These are phyloP conservation scores for Hydrochoerus hydrochaeris DNA, from an alignment of 2,113 vertebrate species.

Conservation along the genomic window DNA sequence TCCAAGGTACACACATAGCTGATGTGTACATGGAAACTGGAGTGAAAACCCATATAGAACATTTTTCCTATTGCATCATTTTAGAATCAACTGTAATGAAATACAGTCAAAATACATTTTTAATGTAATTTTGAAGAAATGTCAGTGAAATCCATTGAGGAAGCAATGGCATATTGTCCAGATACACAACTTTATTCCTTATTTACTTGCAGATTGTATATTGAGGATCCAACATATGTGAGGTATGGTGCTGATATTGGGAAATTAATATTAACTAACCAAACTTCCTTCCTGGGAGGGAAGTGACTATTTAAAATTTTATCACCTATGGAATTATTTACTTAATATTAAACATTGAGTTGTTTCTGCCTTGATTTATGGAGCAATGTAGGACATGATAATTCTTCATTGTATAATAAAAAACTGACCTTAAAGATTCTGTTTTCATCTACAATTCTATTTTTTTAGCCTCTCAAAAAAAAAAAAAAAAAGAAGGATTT, in stretches of 20 bases:
- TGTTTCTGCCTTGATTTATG: not conserved
- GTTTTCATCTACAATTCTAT: not conserved
- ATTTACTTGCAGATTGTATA: not conserved
- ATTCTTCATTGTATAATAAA: slow-evolving; percentile 17
- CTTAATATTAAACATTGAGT: not conserved
- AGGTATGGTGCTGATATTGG: not conserved
- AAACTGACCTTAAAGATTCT: slow-evolving; percentile 3
- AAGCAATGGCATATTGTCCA: not conserved
- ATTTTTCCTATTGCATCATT: not conserved
- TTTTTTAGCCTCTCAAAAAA: not conserved
- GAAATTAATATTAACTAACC: not conserved
- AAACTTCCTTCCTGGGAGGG: not conserved
- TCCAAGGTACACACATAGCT: not conserved
- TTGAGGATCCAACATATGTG: not conserved
- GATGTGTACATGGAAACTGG: not conserved
- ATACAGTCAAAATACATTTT: not conserved
- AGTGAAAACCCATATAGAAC: not conserved
- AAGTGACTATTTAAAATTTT: slow-evolving; percentile 1
- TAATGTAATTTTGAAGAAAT: not conserved
- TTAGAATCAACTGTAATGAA: slow-evolving; percentile 16
- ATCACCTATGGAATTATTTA: slow-evolving; percentile 12
- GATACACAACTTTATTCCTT: not conserved
- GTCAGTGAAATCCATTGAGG: slow-evolving; percentile 20
- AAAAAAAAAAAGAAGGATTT: not conserved
- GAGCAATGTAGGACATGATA: not conserved